Evolutionary conservation across 2,888 invertebrate species (phyloP), one percentile per base, ranked within the genome.

Genomic region (Sesia bembeciformis): DNA sequence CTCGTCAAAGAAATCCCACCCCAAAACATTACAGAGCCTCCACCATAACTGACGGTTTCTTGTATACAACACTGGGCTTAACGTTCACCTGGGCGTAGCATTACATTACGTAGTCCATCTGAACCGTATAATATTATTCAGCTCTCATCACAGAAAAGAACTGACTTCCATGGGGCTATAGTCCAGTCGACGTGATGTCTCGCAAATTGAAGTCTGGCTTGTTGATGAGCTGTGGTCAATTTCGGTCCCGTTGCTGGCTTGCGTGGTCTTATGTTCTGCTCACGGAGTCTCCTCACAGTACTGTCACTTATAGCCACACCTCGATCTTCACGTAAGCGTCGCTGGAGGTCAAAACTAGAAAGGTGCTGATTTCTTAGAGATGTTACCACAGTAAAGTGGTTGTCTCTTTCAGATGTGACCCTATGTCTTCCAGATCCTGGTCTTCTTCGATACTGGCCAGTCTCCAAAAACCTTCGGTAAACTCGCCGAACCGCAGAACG

Each of bases 391-490:
- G 57, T 56, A 56, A 57, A 60, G 51, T 53, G 57, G 53, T 58
- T 53, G 40, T 60, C 60, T 40, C 51, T 52, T 54, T 53, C 38
- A 23, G 52, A 54, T 56, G 57, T 58, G 53, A 55, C 53, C 46
- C 58, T 51, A 23, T 52, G 50, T 54, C 56, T 56, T 56, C 56
- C 54, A 58, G 58, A 58, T 53, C 56, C 53, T 51, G 54, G 49
- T 56, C 60, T 57, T 56, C 56, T n/a, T 55, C 57, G 56, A 49
- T 58, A 58, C 57, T 58, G 46, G 50, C 53, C 58, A 41, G 60
- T 58, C 57, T 57, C 57, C 23, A 56, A 49, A 53, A 53, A 58
- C 49, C 59, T 53, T 51, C 54, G 51, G 52, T 55, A 60, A 60
- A 58, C 55, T 56, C 59, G 51, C 57, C 55, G 46, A 56, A 49